phyloP scores from a whole-genome alignment of 53 echinoderm and acorn worm species.

The Actinopyga echinites region DNA sequence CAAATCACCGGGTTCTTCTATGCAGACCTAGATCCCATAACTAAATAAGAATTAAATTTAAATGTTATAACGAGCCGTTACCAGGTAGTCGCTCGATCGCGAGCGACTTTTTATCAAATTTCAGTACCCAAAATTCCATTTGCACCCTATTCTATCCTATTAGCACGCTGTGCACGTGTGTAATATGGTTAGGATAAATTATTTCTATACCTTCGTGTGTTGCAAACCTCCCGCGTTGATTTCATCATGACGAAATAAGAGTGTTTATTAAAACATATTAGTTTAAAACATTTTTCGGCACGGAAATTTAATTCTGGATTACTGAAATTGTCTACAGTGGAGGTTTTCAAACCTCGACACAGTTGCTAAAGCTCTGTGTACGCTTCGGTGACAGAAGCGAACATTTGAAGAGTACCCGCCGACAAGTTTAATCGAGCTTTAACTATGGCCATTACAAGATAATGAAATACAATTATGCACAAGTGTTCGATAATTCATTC shows the following conservation, averaged over 20 bases:
- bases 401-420: slow-evolving; percentile 10
- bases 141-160: slow-evolving; percentile 47
- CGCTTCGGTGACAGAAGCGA: slow-evolving; percentile 23
- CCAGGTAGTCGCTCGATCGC: slow-evolving; percentile 41
- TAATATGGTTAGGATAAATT: slow-evolving; percentile 49
- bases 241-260: slow-evolving; percentile 41
- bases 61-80: slow-evolving; percentile 41
- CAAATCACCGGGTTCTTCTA: not conserved
- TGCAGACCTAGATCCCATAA: slow-evolving; percentile 30
- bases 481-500: slow-evolving; percentile 33
- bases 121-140: slow-evolving; percentile 47
- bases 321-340: no score
- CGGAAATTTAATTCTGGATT: no score
- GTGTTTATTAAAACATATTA: slow-evolving; percentile 13
- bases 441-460: slow-evolving; percentile 41
- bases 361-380: not conserved
- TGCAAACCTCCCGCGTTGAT: slow-evolving; percentile 15
- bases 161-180: slow-evolving; percentile 41
- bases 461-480: slow-evolving; percentile 44
- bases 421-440: slow-evolving; percentile 33
- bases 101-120: slow-evolving; percentile 50
- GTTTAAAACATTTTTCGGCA: no score
- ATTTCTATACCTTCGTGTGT: not conserved
- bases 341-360: no score
- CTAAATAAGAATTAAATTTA: slow-evolving; percentile 50